phyloP scores from a whole-genome alignment of 2,888 invertebrate species.

The Scotopteryx bipunctaria region DNA sequence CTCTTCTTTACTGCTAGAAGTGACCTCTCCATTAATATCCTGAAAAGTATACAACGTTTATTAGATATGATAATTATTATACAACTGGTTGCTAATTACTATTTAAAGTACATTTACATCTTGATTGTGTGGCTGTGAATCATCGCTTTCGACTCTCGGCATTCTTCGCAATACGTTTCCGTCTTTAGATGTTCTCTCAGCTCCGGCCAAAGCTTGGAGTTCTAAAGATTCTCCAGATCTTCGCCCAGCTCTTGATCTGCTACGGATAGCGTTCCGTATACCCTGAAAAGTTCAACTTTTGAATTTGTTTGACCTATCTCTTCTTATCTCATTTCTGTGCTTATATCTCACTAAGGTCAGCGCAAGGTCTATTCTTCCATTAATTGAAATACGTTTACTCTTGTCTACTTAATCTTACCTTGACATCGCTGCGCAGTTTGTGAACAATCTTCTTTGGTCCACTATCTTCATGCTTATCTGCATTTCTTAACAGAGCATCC shows the following conservation, averaged over 20 bases:
- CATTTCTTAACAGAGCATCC: constrained; percentile 55
- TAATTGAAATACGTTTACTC: neutral
- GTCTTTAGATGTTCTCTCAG: constrained; percentile 68
- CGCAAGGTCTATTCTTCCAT: too few relatives aligned
- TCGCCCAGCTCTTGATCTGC: constrained; percentile 79
- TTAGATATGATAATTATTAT: neutral
- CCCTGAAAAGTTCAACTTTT: constrained; percentile 64
- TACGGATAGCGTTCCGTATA: constrained; percentile 83
- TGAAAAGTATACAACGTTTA: constrained; percentile 32
- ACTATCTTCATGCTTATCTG: constrained; percentile 83
- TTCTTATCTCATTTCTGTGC: neutral
- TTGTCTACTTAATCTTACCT: constrained; percentile 66
- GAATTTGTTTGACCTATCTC: too few relatives aligned
- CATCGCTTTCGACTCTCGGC: constrained; percentile 89
- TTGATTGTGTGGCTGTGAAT: constrained; percentile 78
- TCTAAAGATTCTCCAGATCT: constrained; percentile 87
- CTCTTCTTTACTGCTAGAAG: constrained; percentile 79
- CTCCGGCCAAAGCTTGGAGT: constrained; percentile 65
- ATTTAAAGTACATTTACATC: too few relatives aligned
- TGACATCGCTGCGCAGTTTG: constrained; percentile 92
- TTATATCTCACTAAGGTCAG: neutral
- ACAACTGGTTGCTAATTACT: neutral
- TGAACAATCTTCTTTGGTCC: constrained; percentile 91
- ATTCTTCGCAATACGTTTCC: constrained; percentile 86
- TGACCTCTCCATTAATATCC: constrained; percentile 73